These are phyloP conservation scores for Uloborus plumipes DNA, from an alignment of 2,888 invertebrate genomes.

Conservation along the genomic window DNA sequence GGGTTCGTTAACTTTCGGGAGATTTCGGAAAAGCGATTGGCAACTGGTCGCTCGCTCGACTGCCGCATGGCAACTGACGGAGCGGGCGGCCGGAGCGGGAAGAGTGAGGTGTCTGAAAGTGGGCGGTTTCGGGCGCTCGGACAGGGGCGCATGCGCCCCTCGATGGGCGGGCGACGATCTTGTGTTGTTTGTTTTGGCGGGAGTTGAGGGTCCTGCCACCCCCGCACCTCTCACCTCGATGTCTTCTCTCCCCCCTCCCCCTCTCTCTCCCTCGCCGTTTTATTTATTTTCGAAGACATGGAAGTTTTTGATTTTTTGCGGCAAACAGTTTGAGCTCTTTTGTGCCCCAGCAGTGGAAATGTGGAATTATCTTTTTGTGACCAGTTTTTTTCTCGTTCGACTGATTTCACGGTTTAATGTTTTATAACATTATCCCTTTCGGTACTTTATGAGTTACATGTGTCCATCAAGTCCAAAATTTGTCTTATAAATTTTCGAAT, in stretches of 20 bases:
- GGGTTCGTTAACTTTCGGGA: neutral
- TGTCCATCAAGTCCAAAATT: too few species aligned
- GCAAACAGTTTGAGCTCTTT: conserved; percentile 9
- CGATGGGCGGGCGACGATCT: conserved; percentile 34
- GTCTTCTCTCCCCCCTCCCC: conserved; percentile 3
- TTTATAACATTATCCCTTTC: too few species aligned
- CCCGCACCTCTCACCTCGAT: too few species aligned
- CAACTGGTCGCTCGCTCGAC: conserved; percentile 14
- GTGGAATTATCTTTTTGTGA: neutral
- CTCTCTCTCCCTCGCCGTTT: neutral
- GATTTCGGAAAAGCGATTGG: neutral
- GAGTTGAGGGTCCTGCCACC: neutral
- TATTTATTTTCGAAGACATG: conserved; percentile 1
- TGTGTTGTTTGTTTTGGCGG: conserved; percentile 50
- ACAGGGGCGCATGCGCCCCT: conserved; percentile 45
- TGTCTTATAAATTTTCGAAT: too few species aligned
- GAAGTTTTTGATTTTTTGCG: conserved; percentile 8
- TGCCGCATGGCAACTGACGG: conserved; percentile 61
- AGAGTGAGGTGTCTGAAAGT: conserved; percentile 35
- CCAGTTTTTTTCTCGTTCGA: too few species aligned
- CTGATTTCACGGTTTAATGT: too few species aligned
- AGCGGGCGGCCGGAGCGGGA: conserved; percentile 32
- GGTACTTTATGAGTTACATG: too few species aligned
- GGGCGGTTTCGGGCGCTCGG: conserved; percentile 37
- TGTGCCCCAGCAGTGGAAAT: neutral